These are phyloP conservation scores for Ascaphus truei DNA, from an alignment of 2,113 vertebrate genomes.

Conservation along the genomic window DNA sequence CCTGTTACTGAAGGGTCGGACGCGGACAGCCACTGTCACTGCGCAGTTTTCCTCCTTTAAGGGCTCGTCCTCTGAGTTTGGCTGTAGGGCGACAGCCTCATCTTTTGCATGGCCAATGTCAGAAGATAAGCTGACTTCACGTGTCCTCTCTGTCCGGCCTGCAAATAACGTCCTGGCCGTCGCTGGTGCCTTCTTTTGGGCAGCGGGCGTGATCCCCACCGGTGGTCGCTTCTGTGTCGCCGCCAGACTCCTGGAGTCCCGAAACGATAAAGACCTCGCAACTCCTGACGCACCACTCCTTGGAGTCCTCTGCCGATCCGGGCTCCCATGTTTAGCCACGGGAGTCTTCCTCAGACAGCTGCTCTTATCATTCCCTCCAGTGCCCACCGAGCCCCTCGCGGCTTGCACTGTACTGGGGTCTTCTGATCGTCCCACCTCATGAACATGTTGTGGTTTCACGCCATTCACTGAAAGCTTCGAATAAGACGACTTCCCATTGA, in stretches of 20 bases:
- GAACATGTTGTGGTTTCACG: not conserved
- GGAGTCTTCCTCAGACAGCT: accelerated
- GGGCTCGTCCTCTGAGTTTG: conserved; percentile 33
- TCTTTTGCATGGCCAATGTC: not conserved
- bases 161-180: conserved; percentile 1
- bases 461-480: not conserved
- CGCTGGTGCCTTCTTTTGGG: conserved; percentile 31
- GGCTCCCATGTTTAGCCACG: conserved; percentile 40
- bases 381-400: not conserved
- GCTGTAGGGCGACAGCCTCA: conserved; percentile 32
- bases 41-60: conserved; percentile 79
- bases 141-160: conserved; percentile 22
- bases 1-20: conserved; percentile 86
- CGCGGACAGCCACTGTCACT: conserved; percentile 81
- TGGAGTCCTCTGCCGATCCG: conserved; percentile 55
- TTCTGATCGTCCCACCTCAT: not conserved
- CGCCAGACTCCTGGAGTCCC: conserved; percentile 3
- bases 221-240: not conserved
- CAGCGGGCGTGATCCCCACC: not conserved
- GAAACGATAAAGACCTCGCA: conserved; percentile 27
- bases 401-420: not conserved
- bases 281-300: conserved; percentile 36
- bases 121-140: conserved; percentile 14
- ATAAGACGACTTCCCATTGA: not conserved
- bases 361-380: not conserved